phyloP scores from a whole-genome alignment of 2,888 invertebrate species.

The Patella ulyssiponensis region DNA sequence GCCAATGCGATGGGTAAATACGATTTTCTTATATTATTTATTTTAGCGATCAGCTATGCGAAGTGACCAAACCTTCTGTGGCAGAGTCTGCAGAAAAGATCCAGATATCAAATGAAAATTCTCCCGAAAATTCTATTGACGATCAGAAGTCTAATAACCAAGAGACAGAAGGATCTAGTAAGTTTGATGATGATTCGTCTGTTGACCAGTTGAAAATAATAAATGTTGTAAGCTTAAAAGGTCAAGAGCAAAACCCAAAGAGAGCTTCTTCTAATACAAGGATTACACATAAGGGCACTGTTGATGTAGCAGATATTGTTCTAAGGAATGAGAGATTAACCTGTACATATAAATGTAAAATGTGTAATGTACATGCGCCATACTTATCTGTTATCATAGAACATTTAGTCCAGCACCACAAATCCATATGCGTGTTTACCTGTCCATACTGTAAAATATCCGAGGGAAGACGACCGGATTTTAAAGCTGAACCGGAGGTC shows the following conservation, averaged over 20 bases:
- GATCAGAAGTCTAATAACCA: conserved; percentile 35
- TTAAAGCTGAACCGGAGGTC: conserved; percentile 54
- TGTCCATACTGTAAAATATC: conserved; percentile 61
- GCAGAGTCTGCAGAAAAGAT: not conserved
- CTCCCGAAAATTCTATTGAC: not conserved
- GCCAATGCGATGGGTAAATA: too few species aligned
- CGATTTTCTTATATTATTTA: too few species aligned
- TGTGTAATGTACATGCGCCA: conserved; percentile 63
- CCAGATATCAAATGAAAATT: too few species aligned
- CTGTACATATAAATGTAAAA: conserved; percentile 60
- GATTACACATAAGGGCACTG: conserved; percentile 1
- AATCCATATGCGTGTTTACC: conserved; percentile 55
- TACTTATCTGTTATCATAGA: conserved; percentile 59
- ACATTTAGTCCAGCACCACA: conserved; percentile 57
- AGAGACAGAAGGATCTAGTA: conserved; percentile 26
- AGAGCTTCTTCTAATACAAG: conserved; percentile 22
- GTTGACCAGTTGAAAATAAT: conserved; percentile 46
- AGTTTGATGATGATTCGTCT: too few species aligned
- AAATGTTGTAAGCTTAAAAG: conserved; percentile 57
- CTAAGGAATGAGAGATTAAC: conserved; percentile 26
- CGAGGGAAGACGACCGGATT: conserved; percentile 49
- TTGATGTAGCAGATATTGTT: conserved; percentile 21
- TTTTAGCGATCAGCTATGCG: too few species aligned
- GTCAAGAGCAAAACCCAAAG: conserved; percentile 28
- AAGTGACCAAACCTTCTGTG: too few species aligned